Base-by-base conservation (phyloP, 1,140 invertebrate genomes). In the Orius insidiosus region DNA sequence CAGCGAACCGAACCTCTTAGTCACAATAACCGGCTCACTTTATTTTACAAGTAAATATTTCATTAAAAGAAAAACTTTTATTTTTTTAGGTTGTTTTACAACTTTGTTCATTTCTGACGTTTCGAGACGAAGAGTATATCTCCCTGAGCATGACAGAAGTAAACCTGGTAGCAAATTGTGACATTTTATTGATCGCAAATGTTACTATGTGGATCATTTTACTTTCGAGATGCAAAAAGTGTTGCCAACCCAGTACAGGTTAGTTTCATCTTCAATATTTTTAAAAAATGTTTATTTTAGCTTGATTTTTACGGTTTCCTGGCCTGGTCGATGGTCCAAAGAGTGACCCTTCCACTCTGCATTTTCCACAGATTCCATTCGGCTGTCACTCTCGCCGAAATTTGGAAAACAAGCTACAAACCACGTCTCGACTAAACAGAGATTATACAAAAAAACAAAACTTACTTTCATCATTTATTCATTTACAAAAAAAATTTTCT, bases 341-440 rank as follows among this genome's bases (percentile, higher is more conserved):
- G 88, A 53, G 75, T 94, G 49, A 92, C 88, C 54, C 68, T 96
- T 37, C 93, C 93, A 7, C 75, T 97, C 39, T 88, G 87, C 69
- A 95, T 97, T 60, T 97, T 96, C 75, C 85, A 89, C 66, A 79
- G 86, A 52, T 97, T 96, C 77, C 92, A 96, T 67, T 94, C 89
- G 30, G 86, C 88, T 15, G 87, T 96, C 16, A 93, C 89, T 66
- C 75, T 96, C 50, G 90, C 90, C 52, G 92, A 96, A 66, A 93
- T 97, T 49, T 96, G 93, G 92, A 94, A 94, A 67, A 93, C 89
- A 53, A 90, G 86, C 59, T 97, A 96, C 73, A 92, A 90, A 69
- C 80, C 84, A 50, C 76, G 82, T 52, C 67, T 85, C 58, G 82
- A 85, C 65, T 85, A 79, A 72, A 70, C 53, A 47, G 32, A 46